A percentile compares a stretch with the other conserved stretches of the same genome.
Evolutionary conservation across 2,797 vertebrate genomes (phyloP).

Genomic region (Enteromius mattozi): DNA sequence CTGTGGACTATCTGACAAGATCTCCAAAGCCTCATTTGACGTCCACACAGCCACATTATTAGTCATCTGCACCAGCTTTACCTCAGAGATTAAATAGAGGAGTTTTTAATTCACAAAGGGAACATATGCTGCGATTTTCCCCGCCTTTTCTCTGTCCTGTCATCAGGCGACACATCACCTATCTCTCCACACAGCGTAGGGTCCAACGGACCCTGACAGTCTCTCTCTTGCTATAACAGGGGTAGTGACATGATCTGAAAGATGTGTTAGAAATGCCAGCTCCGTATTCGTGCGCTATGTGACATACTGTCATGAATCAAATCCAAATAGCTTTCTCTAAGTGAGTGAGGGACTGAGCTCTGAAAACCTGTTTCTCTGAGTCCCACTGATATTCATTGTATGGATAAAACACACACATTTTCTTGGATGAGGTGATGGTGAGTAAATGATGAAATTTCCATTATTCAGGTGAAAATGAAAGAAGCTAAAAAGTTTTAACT

Average conservation of each 20-base stretch:
- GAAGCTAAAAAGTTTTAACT: background rate
- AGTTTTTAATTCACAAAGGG: background rate
- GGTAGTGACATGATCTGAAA: slow-evolving; percentile 46
- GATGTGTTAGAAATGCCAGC: slow-evolving; percentile 56
- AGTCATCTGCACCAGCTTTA: background rate
- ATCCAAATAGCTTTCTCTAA: slow-evolving; percentile 46
- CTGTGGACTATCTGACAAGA: slow-evolving; percentile 20
- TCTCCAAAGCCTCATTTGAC: slow-evolving; percentile 3
- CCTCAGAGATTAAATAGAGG: background rate
- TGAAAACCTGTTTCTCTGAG: background rate
- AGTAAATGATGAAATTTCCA: background rate
- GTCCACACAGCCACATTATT: slow-evolving; percentile 6
- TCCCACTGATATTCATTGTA: background rate
- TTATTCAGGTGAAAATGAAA: background rate
- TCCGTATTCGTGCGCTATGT: slow-evolving; percentile 49
- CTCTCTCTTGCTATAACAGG: slow-evolving; percentile 42
- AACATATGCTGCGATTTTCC: background rate
- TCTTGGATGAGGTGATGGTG: background rate
- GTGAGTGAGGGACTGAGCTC: slow-evolving; percentile 34
- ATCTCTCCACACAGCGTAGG: slow-evolving; percentile 28
- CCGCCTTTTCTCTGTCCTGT: slow-evolving; percentile 16
- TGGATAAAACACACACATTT: background rate
- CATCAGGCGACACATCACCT: slow-evolving; percentile 1
- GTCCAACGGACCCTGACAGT: slow-evolving; percentile 33
- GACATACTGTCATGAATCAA: slow-evolving; percentile 50